phyloP scores from a whole-genome alignment of 1,140 invertebrate genomes.

The Himalopsyche phryganea region DNA sequence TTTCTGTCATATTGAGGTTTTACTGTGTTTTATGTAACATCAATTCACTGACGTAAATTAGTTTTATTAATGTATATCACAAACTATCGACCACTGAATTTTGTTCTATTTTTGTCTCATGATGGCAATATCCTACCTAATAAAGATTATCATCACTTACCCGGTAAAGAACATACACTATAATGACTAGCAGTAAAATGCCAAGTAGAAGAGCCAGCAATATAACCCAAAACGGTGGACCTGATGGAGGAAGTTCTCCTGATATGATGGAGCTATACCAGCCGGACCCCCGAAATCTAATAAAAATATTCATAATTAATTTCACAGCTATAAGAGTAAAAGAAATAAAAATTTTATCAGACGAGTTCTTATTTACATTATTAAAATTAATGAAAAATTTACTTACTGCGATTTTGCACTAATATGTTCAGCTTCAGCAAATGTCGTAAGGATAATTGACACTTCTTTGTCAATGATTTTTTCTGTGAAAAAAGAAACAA shows the following conservation, averaged over 20 bases:
- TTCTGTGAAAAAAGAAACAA: conserved; percentile 9
- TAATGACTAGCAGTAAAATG: conserved; percentile 2
- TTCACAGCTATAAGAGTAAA: background rate
- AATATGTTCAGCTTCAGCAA: background rate
- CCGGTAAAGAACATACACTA: conserved; percentile 14
- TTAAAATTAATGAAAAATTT: background rate
- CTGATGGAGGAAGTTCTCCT: conserved; percentile 1
- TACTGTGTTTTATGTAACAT: no score
- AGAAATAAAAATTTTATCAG: no score
- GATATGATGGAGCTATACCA: conserved; percentile 5
- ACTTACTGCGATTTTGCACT: background rate
- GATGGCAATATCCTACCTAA: no score
- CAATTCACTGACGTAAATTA: no score
- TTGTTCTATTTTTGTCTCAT: no score
- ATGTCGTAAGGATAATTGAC: conserved; percentile 16
- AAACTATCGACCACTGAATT: no score
- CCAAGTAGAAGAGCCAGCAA: conserved; percentile 4
- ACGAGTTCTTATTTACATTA: no score
- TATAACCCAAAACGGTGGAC: conserved; percentile 5
- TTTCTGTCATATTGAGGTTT: no score
- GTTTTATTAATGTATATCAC: no score
- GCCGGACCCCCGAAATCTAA: conserved; percentile 1
- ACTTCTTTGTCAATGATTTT: conserved; percentile 6
- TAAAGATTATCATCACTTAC: conserved; percentile 3
- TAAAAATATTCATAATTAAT: background rate